Base-by-base conservation (phyloP, 2,113 vertebrate species). In the Spea bombifrons region DNA sequence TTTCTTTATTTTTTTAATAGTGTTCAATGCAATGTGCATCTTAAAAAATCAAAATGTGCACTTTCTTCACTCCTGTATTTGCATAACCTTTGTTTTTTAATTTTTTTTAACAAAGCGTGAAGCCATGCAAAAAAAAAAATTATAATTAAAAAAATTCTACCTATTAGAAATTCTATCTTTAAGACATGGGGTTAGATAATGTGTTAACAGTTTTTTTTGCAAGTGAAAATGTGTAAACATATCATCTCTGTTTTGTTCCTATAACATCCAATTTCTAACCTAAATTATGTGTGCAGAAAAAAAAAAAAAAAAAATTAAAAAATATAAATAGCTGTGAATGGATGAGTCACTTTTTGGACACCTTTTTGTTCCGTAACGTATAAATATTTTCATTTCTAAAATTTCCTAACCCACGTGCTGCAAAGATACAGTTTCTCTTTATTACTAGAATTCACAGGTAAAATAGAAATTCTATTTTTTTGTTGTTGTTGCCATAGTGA, bases 221-320 rank as follows among this genome's bases (percentile, higher is more conserved):
- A 30, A 53, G 53, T 74, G 59, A 80, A 74, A 67, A 70, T 16
- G 78, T 80, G 78, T 80, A 80, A 80, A 80, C 78, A 74, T 77
- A 17, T 76, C 44, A 59, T 61, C 66, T 70, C 75, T 53, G 53
- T 68, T 69, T 72, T 66, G 44, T 73, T 59, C 78, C 71, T 61
- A 46, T 8, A 46, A 68, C 50, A 80, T 72, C 57, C 50, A 8
- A 80, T 80, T 71, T 46, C 64, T 52, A 73, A 68, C n/a, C 78
- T 68, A 30, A 48, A 74, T 49, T 65, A 71, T 48, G 71, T 64
- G 67, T 63, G 48, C 76, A 67, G n/a, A 73, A 73, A 73, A 79
- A 53, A 66, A 73, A 78, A 77, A 66, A 72, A 59, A 66, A 70
- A 3, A 3, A 0, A 9, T 9, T 13, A 59, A 52, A 52, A 52